Evolutionary conservation across 2,888 invertebrate species (phyloP), one percentile per base, ranked within the genome.

Genomic region (Hirtodrosophila alboralis): DNA sequence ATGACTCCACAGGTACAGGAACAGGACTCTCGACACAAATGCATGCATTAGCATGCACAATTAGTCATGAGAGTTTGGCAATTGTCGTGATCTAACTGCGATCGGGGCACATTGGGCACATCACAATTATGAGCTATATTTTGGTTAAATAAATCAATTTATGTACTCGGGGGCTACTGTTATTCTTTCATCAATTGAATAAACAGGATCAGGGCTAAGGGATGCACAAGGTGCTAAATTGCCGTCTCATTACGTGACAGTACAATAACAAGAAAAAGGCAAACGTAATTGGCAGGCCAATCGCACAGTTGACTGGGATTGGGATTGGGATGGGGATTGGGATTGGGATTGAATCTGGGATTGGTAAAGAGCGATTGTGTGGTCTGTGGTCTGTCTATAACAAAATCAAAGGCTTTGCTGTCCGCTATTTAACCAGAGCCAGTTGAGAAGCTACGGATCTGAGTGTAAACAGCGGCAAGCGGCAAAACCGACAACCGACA

Each of bases 21-120:
- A 56, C n/a, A n/a, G 71, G 77, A 81, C 61, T 77, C 65, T 47
- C 79, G 86, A 67, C 81, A 81, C 81, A 81, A 67, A 80, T 81
- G 86, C 84, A 81, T 81, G 76, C 84, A 81, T 81, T 81, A 85
- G 86, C 81, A 81, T 81, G 74, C 81, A 84, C 80, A 81, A 81
- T 81, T 81, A 81, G 81, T 71, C 79, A 68, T 40, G 13, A 43
- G 61, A 53, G 57, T 28, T 47, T 51, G 36, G n/a, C 16, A 49
- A 48, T 60, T 71, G 61, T 75, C 74, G 74, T 75, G 74, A 71
- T 64, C 47, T 40, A 45, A 72, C 66, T 66, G 68, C 13, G 53
- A 41, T 38, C 56, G 45, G 37, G 52, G 23, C 59, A 59, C 40
- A 48, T 36, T 62, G 57, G 49, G 57, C 61, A 61, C 61, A 75